Base-by-base conservation (phyloP, 2,797 vertebrate species). In the Syngnathus acus region DNA sequence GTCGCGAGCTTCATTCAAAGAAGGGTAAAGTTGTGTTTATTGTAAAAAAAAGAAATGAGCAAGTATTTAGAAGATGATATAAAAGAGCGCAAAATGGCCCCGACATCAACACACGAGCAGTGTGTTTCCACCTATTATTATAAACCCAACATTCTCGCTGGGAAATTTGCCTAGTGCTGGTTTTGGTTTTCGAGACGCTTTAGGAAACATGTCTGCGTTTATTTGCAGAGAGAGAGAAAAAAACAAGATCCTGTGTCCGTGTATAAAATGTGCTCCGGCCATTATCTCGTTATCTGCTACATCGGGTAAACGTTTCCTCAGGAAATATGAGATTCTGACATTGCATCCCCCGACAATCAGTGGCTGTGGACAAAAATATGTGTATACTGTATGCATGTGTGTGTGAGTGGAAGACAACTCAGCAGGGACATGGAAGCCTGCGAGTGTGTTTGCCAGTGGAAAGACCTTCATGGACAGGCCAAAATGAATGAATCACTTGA, bases 401-500 rank as follows among this genome's bases (percentile, higher is more conserved):
- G 62, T 32, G 23, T 61, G 21, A 21, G 19, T 45, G 17, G 51
- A 21, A 68, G 47, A 17, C 23, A 1, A 19, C 68, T 72, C 55
- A 39, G 39, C 2, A 57, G 67, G 68, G 73, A 75, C 21, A 0
- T 45, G 50, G 65, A 72, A 60, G 70, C 66, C 64, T 0, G 1
- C 65, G 45, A 62, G 60, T 73, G 54, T 62, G 42, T 10, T 57
- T 74, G 71, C 66, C 67, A 68, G 64, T 77, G 75, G 77, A 78
- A 79, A 84, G 68, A 79, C 75, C 72, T 81, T 78, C 63, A 50
- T 51, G 76, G 68, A 75, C 66, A 32, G 32, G 51, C 23, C 65
- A 5, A 68, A 74, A 58, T 74, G 72, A 86, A 82, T 84, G 63
- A 87, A 82, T 88, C 78, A 80, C 74, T 72, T 88, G 74, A 78